phyloP scores from a whole-genome alignment of 2,113 vertebrate species.

The Myanophis thanlyinensis region DNA sequence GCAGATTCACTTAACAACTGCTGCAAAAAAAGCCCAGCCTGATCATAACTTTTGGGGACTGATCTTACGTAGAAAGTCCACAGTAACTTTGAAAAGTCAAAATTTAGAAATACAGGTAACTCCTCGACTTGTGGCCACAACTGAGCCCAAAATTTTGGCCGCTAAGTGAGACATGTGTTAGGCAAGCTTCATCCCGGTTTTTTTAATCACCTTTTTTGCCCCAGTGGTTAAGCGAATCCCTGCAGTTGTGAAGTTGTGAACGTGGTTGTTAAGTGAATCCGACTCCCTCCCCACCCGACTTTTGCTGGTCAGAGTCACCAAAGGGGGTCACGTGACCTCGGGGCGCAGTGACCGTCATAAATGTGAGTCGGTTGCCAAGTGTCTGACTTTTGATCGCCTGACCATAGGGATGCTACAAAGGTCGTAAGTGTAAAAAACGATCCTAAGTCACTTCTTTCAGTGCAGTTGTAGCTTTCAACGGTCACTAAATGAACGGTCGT shows the following conservation, averaged over 20 bases:
- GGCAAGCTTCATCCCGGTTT: too few relatives aligned
- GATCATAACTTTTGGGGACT: background rate
- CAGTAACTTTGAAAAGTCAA: too few relatives aligned
- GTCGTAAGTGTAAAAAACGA: background rate
- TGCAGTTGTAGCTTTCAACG: background rate
- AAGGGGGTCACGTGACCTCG: background rate
- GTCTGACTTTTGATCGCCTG: background rate
- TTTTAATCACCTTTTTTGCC: background rate
- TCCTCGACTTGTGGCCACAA: background rate
- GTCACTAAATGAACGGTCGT: background rate
- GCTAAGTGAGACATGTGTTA: background rate
- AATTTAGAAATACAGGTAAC: background rate
- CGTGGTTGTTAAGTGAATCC: background rate
- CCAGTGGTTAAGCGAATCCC: background rate
- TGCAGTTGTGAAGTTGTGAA: too few relatives aligned
- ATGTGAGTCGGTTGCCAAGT: background rate
- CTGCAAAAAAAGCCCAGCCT: rapidly evolving
- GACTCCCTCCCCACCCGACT: background rate
- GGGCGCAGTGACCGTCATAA: background rate
- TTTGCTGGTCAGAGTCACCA: background rate
- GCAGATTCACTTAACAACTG: background rate
- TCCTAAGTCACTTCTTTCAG: background rate
- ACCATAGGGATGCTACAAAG: background rate
- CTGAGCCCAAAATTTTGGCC: background rate
- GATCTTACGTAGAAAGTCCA: background rate